Evolutionary conservation across 2,888 invertebrate genomes (phyloP).

Genomic region (Euplagia quadripunctaria): DNA sequence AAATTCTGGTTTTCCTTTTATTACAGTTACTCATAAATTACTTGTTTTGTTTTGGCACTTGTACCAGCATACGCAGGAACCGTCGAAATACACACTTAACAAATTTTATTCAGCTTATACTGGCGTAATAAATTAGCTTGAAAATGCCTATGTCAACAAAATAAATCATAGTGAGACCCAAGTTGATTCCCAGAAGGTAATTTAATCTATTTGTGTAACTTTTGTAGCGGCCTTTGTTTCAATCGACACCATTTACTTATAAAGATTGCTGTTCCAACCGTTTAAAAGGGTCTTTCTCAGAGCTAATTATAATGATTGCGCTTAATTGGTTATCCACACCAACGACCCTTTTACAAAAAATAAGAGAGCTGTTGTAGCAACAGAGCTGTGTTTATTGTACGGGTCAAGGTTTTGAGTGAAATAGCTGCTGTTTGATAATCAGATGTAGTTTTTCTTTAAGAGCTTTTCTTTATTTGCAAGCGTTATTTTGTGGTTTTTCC

Average conservation of each 20-base stretch:
- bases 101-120: no score
- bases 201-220: background rate
- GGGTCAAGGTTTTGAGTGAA: no score
- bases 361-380: background rate
- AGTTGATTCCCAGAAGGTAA: background rate
- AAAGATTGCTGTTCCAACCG: background rate
- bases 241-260: conserved; percentile 6
- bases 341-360: conserved; percentile 3
- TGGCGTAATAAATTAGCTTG: no score
- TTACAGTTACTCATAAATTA: no score
- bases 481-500: no score
- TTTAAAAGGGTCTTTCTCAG: conserved; percentile 10
- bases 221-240: background rate
- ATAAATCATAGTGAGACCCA: background rate
- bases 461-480: no score
- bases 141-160: background rate
- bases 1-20: no score
- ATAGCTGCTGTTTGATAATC: no score
- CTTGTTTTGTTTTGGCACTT: no score
- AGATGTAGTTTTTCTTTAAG: no score
- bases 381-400: background rate
- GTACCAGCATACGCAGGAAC: no score
- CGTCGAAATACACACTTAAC: no score
- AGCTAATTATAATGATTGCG: conserved; percentile 29
- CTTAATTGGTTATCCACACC: conserved; percentile 28